Evolutionary conservation across 2,113 vertebrate species (phyloP), one percentile per base, ranked within the genome.

Genomic region (Pygoscelis antarcticus): DNA sequence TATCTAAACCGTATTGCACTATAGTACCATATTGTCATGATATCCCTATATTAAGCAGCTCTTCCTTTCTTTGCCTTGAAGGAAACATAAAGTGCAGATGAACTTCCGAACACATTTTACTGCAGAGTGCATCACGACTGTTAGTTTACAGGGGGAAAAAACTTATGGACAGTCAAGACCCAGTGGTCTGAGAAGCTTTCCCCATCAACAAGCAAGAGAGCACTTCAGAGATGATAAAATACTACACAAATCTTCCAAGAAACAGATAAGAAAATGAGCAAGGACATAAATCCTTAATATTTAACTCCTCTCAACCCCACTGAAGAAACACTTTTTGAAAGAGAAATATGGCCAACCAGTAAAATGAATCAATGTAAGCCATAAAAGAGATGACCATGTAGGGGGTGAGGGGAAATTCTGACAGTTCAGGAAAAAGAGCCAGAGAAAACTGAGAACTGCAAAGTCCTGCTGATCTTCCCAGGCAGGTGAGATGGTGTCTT

Each of bases 161-260:
- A 10, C 4, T 9, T 20, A 47, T 6, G 25, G 16, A 38, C n/a
- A 71, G 22, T 12, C 54, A 78, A 40, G 52, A 57, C 10, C 19
- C n/a, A 49, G 25, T 19, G 32, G 30, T 13, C 57, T 57, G 16
- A 91, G 61, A 85, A 87, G 47, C 22, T 68, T 61, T 22, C 27
- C 10, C 11, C 44, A 72, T 61, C 57, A 52, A 60, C n/a, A 93
- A 79, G n/a, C 34, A 68, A 79, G 11, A 80, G 38, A 80, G 11
- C 13, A 82, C 64, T 94, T 96, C 58, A 87, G 70, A 83, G 27
- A 64, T 61, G 9, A 83, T 68, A 91, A 89, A 94, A 87, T n/a
- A 60, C 14, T 30, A 46, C 34, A 60, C 61, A 87, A 75, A 71
- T 91, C 69, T 84, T 87, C 64, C 65, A 70, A 51, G 55, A 84